A percentile compares a stretch with the other conserved stretches of the same genome.
phyloP scores from a whole-genome alignment of 2,113 vertebrate species.

The Paralichthys olivaceus region DNA sequence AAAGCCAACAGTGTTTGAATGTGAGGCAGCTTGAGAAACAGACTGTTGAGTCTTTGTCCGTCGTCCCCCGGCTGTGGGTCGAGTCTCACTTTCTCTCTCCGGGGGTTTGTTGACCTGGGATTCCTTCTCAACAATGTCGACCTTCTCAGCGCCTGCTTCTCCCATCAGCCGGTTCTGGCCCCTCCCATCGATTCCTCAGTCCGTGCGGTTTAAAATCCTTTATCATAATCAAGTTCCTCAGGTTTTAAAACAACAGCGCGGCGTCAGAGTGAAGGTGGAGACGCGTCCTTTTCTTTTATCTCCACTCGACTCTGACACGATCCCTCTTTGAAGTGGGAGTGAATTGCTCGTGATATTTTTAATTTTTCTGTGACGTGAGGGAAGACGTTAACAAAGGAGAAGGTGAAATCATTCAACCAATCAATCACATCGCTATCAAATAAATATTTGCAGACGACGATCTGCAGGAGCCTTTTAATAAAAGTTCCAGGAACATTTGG shows the following conservation, averaged over 20 bases:
- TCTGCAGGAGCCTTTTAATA: no score
- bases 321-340: neutral
- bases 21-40: slow-evolving; percentile 42
- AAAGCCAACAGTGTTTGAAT: slow-evolving; percentile 48
- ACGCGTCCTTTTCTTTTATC: neutral
- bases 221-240: slow-evolving; percentile 52
- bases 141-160: slow-evolving; percentile 27
- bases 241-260: slow-evolving; percentile 11
- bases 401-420: no score
- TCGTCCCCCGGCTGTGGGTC: slow-evolving; percentile 12
- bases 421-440: no score
- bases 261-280: neutral
- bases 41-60: slow-evolving; percentile 74
- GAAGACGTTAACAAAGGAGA: no score
- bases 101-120: slow-evolving; percentile 67
- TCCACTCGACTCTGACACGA: neutral
- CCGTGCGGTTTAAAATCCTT: neutral
- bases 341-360: neutral
- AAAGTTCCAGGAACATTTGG: no score
- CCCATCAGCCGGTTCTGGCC: neutral
- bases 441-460: no score
- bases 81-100: slow-evolving; percentile 37
- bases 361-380: neutral
- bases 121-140: slow-evolving; percentile 71
- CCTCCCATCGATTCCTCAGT: neutral